Base-by-base conservation (phyloP, 1,140 invertebrate species). In the Coptotermes formosanus region DNA sequence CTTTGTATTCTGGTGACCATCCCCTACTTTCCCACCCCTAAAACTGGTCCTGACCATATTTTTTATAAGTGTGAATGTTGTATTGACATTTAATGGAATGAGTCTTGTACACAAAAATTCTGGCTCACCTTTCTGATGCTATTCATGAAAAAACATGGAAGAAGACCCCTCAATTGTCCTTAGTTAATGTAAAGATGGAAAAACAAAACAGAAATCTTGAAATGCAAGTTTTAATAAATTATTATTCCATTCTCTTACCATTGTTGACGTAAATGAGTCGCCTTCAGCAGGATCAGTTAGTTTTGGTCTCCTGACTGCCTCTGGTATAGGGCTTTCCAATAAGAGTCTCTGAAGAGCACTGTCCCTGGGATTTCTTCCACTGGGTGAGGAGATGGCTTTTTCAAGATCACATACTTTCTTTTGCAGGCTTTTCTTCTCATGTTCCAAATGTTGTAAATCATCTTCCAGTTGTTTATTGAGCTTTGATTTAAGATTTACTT, bases 391-490 rank as follows among this genome's bases (percentile, higher is more conserved):
- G 38, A 88, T 86, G 83, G 84, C 75, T n/a, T 55, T 86, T 82
- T 88, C 87, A 3, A 88, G 85, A 69, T 89, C 85, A 21, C 32
- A 38, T 64, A 85, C 52, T 84, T 88, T 87, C 85, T 83, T 85
- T 84, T 85, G 38, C 16, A 88, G 86, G 38, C 84, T 82, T 69
- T 86, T 86, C 81, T 85, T 89, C 86, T 89, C 88, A 25, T 85
- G 89, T 87, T 89, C 86, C 25, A 48, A 86, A 30, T 87, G 55
- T 30, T 82, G 44, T 25, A 89, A 32, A 43, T 89, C 86, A 59
- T 89, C 87, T 88, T 90, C 87, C 14, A 89, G 86, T 45, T 89
- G 25, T 48, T 89, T 90, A 82, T 82, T 88, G 64, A 9, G 86
- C 87, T 44, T 89, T 88, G 43, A 89, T 82, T 86, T 75, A 11